These are phyloP conservation scores for Drosophila triauraria DNA, from an alignment of 1,140 invertebrate species.

Conservation along the genomic window DNA sequence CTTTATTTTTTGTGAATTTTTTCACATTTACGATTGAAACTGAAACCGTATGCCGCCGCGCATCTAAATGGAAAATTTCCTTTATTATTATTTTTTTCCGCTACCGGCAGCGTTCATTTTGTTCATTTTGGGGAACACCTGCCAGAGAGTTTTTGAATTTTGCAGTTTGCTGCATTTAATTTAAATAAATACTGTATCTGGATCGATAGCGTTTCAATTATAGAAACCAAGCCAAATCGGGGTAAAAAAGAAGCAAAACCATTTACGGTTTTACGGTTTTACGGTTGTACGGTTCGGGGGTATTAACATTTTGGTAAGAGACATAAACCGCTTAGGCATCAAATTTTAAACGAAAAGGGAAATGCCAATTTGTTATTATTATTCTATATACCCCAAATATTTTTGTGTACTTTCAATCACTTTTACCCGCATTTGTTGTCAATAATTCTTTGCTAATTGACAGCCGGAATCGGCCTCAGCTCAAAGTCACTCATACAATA, in stretches of 20 bases:
- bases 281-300: not conserved
- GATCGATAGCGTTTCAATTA: slow-evolving; percentile 50
- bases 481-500: slow-evolving; percentile 1
- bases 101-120: not conserved
- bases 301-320: slow-evolving; percentile 28
- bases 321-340: slow-evolving; percentile 42
- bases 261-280: slow-evolving; percentile 2
- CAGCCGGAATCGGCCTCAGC: slow-evolving; percentile 13
- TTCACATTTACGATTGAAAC: slow-evolving; percentile 22
- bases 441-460: slow-evolving; percentile 17
- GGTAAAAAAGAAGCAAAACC: slow-evolving; percentile 14
- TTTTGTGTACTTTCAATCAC: slow-evolving; percentile 5
- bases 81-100: slow-evolving; percentile 20
- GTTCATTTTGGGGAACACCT: slow-evolving; percentile 19
- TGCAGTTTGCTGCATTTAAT: slow-evolving; percentile 38
- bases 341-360: slow-evolving; percentile 12
- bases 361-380: not conserved
- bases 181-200: slow-evolving; percentile 41
- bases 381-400: not conserved
- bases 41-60: slow-evolving; percentile 12
- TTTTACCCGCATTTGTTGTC: not conserved
- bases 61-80: slow-evolving; percentile 54
- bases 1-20: not conserved
- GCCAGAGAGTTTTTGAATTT: slow-evolving; percentile 15
- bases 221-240: slow-evolving; percentile 11